phyloP scores from a whole-genome alignment of 92 coral and sea anemone genomes.

The Epizoanthus stellaris region DNA sequence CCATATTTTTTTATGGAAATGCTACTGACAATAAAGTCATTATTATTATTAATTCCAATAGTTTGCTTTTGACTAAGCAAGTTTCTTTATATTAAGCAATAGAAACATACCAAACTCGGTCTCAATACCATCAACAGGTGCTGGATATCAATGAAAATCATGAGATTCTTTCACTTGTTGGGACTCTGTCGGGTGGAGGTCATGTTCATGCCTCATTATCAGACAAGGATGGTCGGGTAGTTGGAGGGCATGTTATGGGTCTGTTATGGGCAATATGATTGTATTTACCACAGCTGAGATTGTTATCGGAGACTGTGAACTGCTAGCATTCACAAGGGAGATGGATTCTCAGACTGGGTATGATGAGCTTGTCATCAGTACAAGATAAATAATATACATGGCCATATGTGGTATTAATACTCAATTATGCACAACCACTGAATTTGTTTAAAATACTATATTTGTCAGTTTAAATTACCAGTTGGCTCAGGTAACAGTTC shows the following conservation, averaged over 20 bases:
- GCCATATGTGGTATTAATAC: too few species aligned
- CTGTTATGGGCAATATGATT: conserved; percentile 84
- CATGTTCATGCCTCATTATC: conserved; percentile 87
- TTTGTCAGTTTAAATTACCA: background rate
- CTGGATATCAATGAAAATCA: conserved; percentile 63
- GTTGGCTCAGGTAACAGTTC: too few species aligned
- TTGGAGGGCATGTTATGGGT: conserved; percentile 95
- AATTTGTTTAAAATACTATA: too few species aligned
- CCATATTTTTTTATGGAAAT: too few species aligned
- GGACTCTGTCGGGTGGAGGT: conserved; percentile 82
- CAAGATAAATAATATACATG: background rate
- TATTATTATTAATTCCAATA: too few species aligned
- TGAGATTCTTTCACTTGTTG: conserved; percentile 93
- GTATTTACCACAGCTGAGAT: conserved; percentile 95
- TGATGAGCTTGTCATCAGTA: conserved; percentile 67
- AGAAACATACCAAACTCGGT: background rate
- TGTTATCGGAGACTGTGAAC: conserved; percentile 82
- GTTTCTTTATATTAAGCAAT: too few species aligned
- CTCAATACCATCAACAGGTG: conserved; percentile 42
- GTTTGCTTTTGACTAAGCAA: too few species aligned
- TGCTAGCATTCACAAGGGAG: conserved; percentile 66
- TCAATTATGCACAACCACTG: too few species aligned
- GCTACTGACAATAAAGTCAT: too few species aligned
- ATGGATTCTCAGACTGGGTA: conserved; percentile 77
- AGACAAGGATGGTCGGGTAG: conserved; percentile 78